Base-by-base conservation (phyloP, 2,113 vertebrate species). In the Peromyscus leucopus region DNA sequence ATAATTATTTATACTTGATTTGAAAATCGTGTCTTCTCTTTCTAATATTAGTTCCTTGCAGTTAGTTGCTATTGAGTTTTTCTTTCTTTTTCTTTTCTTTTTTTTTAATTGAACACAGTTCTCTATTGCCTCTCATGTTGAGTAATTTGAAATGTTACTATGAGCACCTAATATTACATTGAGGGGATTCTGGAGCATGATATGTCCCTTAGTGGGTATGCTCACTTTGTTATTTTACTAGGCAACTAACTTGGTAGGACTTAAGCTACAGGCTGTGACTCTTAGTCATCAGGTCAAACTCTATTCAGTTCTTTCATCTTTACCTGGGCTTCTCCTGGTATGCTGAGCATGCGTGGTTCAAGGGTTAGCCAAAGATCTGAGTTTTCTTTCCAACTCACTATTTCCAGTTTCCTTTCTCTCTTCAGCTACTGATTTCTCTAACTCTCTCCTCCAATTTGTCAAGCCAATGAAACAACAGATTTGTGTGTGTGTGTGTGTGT, bases 101-200 rank as follows among this genome's bases (percentile, higher is more conserved):
- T 65, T 48, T 61, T 42, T 9, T n/a, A 28, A 65, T 36, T 61
- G 15, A 39, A 31, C 31, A 51, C 13, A 91, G 13, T 46, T 91
- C 17, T 88, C 15, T 51, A 86, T 78, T 88, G 86, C 84, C 89
- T 89, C 75, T 78, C 42, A 48, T 51, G 28, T 75, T 94, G 83
- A 71, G 0, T 89, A 91, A 55, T 83, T 69, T 93, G 55, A 46
- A 16, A 90, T 91, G 90, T 33, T 79, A 48, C 89, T 39, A 51
- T 84, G 33, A 28, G 33, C 39, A 85, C 11, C 79, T 31, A 88
- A 31, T 87, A 7, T 65, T 87, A 82, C 59, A 67, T 21, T 39
- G 33, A 90, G 55, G 46, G 57, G 36, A 61, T 57, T 90, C 69
- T 90, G 51, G 36, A 76, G 19, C 76, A 21, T 69, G 80, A 63